Evolutionary conservation across 2,797 vertebrate genomes (phyloP), one percentile per base, ranked within the genome.

Genomic region (Rhinella marina): DNA sequence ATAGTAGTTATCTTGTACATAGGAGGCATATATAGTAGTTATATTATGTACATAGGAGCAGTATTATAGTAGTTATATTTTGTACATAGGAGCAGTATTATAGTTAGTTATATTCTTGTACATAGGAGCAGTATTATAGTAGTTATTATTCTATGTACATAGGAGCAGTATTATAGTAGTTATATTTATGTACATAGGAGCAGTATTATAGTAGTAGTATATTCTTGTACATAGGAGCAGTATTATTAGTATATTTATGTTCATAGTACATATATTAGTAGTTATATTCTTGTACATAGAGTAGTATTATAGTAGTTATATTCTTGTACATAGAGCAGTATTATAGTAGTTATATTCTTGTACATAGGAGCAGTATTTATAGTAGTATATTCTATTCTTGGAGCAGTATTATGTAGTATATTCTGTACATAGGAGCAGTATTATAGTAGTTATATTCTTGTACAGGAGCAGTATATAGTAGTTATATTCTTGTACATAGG

Each of bases 181-280:
- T 64, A 64, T 64, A 64, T 64, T 64, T 23, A 25, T 64, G 62
- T 64, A 64, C 21, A 64, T 64, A 64, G 62, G 59, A 25, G 62
- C 62, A 64, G n/a, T 64, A 64, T 64, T 64, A 64, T 64, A 64
- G 62, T 64, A 64, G 62, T 64, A n/a, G n/a, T 64, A 62, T 62
- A 62, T 21, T 62, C 59, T 64, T 64, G 62, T 64, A 64, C 13
- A 64, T 64, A 64, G 62, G 59, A 23, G 59, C 59, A 62, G 59
- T 23, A 62, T 62, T 62, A 62, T 62, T 62, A 62, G n/a, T n/a
- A n/a, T n/a, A n/a, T n/a, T n/a, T n/a, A n/a, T n/a, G n/a, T n/a
- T n/a, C n/a, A n/a, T n/a, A n/a, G n/a, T n/a, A n/a, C n/a, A n/a
- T n/a, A n/a, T n/a, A n/a, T n/a, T 62, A 62, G 59, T 62, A 62